phyloP scores from a whole-genome alignment of 2,113 vertebrate species.

The Tylochromis polylepis region DNA sequence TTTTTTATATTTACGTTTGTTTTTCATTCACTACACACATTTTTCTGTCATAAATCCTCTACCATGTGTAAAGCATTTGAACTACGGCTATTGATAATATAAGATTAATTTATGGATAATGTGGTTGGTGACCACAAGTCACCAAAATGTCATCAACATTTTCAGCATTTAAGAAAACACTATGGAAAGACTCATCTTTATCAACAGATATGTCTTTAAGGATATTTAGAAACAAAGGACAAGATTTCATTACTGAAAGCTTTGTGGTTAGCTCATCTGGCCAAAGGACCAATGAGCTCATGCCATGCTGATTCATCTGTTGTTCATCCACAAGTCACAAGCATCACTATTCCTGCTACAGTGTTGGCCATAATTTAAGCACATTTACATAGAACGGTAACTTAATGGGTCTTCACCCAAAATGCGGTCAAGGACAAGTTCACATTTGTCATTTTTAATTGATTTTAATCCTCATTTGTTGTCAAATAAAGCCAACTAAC shows the following conservation, averaged over 20 bases:
- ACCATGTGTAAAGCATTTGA: not conserved
- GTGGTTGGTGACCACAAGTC: not conserved
- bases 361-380: not conserved
- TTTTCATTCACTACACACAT: not conserved
- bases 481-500: not conserved
- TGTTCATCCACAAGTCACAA: not conserved
- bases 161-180: not conserved
- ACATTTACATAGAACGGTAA: not conserved
- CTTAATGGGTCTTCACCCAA: not conserved
- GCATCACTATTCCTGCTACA: not conserved
- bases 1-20: not conserved
- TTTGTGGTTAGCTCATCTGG: not conserved
- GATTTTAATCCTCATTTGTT: not conserved
- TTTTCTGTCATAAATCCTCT: not conserved
- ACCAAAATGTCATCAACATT: too few relatives aligned
- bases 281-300: not conserved
- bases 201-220: not conserved
- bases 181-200: not conserved
- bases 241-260: not conserved
- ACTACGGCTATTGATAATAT: not conserved
- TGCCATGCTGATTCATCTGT: not conserved
- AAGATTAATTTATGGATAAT: not conserved
- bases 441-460: not conserved
- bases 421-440: not conserved
- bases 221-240: not conserved